phyloP scores from a whole-genome alignment of 2,888 invertebrate species.

The Oegoconia quadripuncta region DNA sequence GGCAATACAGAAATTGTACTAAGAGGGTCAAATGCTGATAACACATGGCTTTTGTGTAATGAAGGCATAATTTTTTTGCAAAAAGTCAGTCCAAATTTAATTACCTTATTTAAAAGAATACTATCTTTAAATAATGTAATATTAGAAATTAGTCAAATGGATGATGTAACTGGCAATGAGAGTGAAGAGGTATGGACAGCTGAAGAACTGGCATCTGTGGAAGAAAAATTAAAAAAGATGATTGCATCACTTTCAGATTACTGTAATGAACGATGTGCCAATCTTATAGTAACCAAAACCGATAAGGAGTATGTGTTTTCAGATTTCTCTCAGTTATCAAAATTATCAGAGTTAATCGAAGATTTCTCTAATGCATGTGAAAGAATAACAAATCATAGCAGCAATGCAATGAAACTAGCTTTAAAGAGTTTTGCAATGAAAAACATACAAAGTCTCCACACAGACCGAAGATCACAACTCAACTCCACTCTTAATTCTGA shows the following conservation, averaged over 20 bases:
- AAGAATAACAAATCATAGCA: constrained; percentile 84
- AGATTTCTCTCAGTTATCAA: constrained; percentile 85
- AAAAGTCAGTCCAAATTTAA: constrained; percentile 81
- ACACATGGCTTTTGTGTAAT: constrained; percentile 78
- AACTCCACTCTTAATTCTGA: constrained; percentile 92
- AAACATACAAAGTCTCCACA: constrained; percentile 94
- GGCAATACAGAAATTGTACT: constrained; percentile 66
- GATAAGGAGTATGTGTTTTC: constrained; percentile 85
- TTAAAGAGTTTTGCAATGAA: constrained; percentile 93
- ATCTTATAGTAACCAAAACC: constrained; percentile 89
- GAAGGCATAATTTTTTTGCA: constrained; percentile 85
- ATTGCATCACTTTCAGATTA: constrained; percentile 92
- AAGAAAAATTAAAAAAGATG: constrained; percentile 86
- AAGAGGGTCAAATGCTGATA: constrained; percentile 64
- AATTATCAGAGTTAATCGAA: constrained; percentile 87
- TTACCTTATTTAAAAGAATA: constrained; percentile 86
- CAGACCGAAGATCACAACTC: constrained; percentile 91
- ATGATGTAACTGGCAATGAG: constrained; percentile 78
- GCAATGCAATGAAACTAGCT: constrained; percentile 89
- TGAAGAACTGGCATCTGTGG: constrained; percentile 84
- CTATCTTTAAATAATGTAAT: constrained; percentile 87
- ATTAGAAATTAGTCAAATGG: constrained; percentile 83
- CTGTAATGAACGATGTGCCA: constrained; percentile 95
- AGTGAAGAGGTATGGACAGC: constrained; percentile 84
- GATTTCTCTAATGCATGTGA: constrained; percentile 88